Conservation (phyloP, 30 jellyfish, hydroid and myxozoan genomes). For the Cassiopea xamachana region DNA sequence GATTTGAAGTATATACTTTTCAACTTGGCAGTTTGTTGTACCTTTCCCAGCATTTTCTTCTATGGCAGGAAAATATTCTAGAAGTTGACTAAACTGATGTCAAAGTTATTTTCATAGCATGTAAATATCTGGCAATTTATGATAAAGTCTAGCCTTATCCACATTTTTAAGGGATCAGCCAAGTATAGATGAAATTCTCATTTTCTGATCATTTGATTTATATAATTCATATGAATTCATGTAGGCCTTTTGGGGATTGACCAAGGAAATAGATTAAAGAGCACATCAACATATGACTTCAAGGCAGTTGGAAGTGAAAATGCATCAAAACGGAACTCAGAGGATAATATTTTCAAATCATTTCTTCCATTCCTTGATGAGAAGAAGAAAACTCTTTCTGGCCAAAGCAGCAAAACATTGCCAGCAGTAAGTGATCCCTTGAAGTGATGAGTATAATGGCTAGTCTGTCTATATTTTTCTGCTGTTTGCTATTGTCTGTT, state of each 20-base stretch:
- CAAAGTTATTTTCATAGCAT: no score
- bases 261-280: neutral
- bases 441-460: no score
- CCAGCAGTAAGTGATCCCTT: constrained; percentile 48
- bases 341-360: constrained; percentile 66
- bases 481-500: no score
- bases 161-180: no score
- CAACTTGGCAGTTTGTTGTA: no score
- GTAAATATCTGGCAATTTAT: no score
- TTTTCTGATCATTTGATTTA: neutral
- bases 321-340: constrained; percentile 8
- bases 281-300: constrained; percentile 11
- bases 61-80: no score
- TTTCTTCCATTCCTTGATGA: constrained; percentile 68
- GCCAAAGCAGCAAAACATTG: constrained; percentile 33
- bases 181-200: neutral
- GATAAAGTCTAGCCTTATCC: no score
- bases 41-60: no score
- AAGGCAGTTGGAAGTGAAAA: neutral
- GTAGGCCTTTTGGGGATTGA: neutral
- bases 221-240: neutral
- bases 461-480: no score
- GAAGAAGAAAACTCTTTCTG: constrained; percentile 53
- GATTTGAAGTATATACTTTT: no score
- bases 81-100: no score